Evolutionary conservation across 2,797 vertebrate genomes (phyloP), one percentile per base, ranked within the genome.

Genomic region (Simalia tracyae): DNA sequence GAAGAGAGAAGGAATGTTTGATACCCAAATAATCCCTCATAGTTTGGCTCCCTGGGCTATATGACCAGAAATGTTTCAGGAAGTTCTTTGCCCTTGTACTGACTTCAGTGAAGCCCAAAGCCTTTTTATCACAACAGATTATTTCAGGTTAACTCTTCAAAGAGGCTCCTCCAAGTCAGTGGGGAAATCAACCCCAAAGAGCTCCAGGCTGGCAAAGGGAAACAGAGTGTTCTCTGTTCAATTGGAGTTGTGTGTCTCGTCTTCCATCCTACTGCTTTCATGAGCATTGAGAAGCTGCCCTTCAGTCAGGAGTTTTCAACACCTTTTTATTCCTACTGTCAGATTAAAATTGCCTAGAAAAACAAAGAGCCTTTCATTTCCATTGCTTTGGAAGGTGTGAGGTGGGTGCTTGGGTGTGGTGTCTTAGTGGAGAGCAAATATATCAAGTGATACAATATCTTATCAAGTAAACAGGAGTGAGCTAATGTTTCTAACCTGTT

Each of bases 361-460:
- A 96, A 97, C 96, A 96, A 96, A 96, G 89, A 94, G 91, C 94
- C 95, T 94, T 97, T 97, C 89, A 96, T 87, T 63, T 36, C 54
- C 2, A 2, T 4, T 8, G n/a, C 54, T 1, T 11, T 56, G 26
- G 6, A 15, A 15, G 42, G 17, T 68, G 87, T 31, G 57, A n/a
- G 56, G 61, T 19, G 50, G 5, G 54, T 26, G 26, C 42, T 36
- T 87, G 68, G 88, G 91, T 85, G 68, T 87, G 88, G 66, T 54
- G 42, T 6, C 68, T 56, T 11, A n/a, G 11, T 36, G 36, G n/a
- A 50, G 28, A 31, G 85, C 72, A 88, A 66, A 60, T 56, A 26
- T 36, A 88, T n/a, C 4, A 46, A 66, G 54, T 22, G 90, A 84
- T 56, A 68, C 88, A 68, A n/a, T 31, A 11, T 54, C 72, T 0